These are phyloP conservation scores for Hephaestus fuliginosus DNA, from an alignment of 2,797 vertebrate species.

Conservation along the genomic window DNA sequence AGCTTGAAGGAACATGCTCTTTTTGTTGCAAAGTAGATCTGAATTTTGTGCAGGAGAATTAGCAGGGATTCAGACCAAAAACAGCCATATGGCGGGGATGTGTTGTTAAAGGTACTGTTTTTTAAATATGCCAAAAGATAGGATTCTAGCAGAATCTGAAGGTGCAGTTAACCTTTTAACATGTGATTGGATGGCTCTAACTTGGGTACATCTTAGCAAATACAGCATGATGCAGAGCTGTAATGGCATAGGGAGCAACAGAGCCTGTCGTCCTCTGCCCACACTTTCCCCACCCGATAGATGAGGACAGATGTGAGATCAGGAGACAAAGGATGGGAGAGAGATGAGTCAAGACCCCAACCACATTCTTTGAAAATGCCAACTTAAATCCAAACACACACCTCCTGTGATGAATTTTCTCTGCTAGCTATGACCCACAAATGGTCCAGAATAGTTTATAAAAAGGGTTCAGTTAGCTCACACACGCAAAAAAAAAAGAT, in stretches of 20 bases:
- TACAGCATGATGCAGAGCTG: neutral
- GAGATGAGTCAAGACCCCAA: neutral
- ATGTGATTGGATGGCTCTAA: neutral
- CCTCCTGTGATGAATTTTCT: neutral
- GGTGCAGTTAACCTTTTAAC: neutral
- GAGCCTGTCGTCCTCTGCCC: neutral
- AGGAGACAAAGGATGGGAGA: neutral
- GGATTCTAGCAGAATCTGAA: neutral
- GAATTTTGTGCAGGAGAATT: neutral
- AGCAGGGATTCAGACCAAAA: neutral
- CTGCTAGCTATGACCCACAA: neutral
- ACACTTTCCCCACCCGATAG: neutral
- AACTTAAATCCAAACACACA: neutral
- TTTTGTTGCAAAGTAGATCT: neutral
- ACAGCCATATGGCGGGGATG: neutral
- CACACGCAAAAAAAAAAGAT: neutral
- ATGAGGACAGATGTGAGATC: neutral
- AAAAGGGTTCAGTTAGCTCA: neutral
- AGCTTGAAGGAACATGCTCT: neutral
- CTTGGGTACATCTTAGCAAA: neutral
- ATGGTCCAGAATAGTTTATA: neutral
- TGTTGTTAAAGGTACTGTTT: constrained; percentile 3
- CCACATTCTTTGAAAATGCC: neutral
- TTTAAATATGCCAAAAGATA: neutral
- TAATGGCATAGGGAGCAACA: neutral